A percentile compares a stretch with the other conserved stretches of the same genome.
Conservation (phyloP, 1,140 invertebrate species). For the Leptinotarsa defecta region DNA sequence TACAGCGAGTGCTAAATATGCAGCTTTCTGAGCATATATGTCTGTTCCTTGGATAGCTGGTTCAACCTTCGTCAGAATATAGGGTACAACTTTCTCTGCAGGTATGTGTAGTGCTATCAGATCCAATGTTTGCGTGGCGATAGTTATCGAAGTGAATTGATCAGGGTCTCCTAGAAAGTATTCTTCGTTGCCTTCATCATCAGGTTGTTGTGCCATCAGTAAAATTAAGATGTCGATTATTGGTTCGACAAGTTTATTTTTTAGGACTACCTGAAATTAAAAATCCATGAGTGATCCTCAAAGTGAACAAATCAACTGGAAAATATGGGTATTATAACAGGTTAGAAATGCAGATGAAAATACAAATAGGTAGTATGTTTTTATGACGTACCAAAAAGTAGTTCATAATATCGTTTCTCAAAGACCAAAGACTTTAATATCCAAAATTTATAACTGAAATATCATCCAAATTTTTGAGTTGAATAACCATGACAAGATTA, state of each 20-base stretch:
- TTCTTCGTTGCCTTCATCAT: conserved; percentile 67
- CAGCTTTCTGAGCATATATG: conserved; percentile 68
- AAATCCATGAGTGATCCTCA: too few relatives aligned
- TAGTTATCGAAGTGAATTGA: conserved; percentile 65
- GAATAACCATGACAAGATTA: too few relatives aligned
- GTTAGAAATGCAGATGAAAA: too few relatives aligned
- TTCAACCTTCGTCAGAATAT: conserved; percentile 66
- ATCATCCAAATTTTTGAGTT: too few relatives aligned
- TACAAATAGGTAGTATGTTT: too few relatives aligned
- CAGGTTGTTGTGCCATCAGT: conserved; percentile 66
- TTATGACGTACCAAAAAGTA: too few relatives aligned
- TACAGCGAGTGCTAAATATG: conserved; percentile 75
- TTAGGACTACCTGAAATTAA: conserved; percentile 64
- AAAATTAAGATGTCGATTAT: conserved; percentile 72
- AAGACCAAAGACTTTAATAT: too few relatives aligned
- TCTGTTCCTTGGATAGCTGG: conserved; percentile 64
- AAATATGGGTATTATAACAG: not conserved
- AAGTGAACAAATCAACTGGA: not conserved
- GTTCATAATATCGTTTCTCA: too few relatives aligned
- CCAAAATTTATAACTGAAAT: too few relatives aligned
- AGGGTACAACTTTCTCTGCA: conserved; percentile 75
- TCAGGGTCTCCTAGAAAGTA: conserved; percentile 66
- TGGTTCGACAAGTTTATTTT: conserved; percentile 73
- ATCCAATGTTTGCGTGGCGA: conserved; percentile 76
- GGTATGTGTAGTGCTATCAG: conserved; percentile 76